A percentile compares a stretch with the other conserved stretches of the same genome.
Evolutionary conservation across 2,797 vertebrate species (phyloP).

Genomic region (Crenuchus spilurus): DNA sequence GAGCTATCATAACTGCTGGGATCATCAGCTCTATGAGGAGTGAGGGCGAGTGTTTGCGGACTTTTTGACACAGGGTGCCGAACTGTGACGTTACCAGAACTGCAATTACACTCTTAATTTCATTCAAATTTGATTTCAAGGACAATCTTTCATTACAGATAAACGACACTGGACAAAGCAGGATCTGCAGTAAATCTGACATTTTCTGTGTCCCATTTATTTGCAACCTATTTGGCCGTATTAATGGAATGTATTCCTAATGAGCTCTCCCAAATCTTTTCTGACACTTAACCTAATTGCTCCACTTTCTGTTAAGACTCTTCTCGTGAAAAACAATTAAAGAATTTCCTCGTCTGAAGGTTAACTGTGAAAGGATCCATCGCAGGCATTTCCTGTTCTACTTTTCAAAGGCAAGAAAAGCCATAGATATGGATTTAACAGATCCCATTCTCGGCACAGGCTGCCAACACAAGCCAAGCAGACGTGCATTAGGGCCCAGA

Average conservation of each 20-base stretch:
- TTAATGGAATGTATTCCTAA: neutral
- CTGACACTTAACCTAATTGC: neutral
- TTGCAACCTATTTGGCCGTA: neutral
- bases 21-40: conserved; percentile 7
- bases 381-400: conserved; percentile 47
- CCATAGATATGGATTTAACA: conserved; percentile 28
- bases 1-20: conserved; percentile 38
- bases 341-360: conserved; percentile 14
- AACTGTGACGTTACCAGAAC: conserved; percentile 7
- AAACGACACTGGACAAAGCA: conserved; percentile 44
- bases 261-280: neutral
- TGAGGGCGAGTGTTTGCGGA: conserved; percentile 6
- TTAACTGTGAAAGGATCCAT: conserved; percentile 25
- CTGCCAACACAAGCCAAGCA: conserved; percentile 21
- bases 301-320: neutral
- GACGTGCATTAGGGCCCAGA: conserved; percentile 8
- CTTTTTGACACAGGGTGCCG: neutral
- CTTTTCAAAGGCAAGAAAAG: conserved; percentile 29
- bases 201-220: conserved; percentile 18
- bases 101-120: conserved; percentile 7
- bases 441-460: conserved; percentile 18
- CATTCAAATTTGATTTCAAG: conserved; percentile 21
- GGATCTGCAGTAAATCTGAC: conserved; percentile 14
- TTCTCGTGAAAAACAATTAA: neutral
- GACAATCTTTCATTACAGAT: conserved; percentile 9